phyloP scores from a whole-genome alignment of 1,140 invertebrate genomes.

The Drosophila dunni region DNA sequence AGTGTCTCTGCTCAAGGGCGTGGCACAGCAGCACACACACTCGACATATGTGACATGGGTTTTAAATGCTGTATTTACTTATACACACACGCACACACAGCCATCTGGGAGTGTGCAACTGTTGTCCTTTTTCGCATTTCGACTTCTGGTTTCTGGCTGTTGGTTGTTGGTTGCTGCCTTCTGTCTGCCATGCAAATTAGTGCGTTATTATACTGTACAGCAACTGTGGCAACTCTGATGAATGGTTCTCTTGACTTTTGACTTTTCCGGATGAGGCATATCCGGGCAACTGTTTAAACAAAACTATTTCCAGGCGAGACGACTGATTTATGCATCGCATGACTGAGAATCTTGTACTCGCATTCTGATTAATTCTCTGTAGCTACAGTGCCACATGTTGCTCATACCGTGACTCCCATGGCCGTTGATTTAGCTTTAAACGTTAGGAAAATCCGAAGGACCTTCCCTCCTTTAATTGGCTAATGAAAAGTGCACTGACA shows the following conservation, averaged over 20 bases:
- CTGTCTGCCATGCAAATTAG: conserved; percentile 68
- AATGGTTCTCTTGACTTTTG: conserved; percentile 66
- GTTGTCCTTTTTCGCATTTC: background rate
- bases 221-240: conserved; percentile 62
- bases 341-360: conserved; percentile 26
- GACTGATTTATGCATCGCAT: conserved; percentile 73
- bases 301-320: conserved; percentile 62
- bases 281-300: conserved; percentile 54
- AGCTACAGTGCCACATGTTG: conserved; percentile 15
- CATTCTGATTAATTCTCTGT: conserved; percentile 67
- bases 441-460: background rate
- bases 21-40: conserved; percentile 41
- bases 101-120: background rate
- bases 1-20: conserved; percentile 10
- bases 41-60: conserved; percentile 67
- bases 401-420: background rate
- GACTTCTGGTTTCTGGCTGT: background rate
- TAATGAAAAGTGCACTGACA: too few species aligned
- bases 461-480: too few species aligned
- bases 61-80: conserved; percentile 59
- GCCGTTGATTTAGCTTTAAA: conserved; percentile 2
- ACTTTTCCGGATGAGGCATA: conserved; percentile 25
- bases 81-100: background rate
- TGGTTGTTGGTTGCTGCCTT: conserved; percentile 14
- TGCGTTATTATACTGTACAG: conserved; percentile 72